phyloP scores from a whole-genome alignment of 1,140 invertebrate species.

The Panagrolaimus sp. region DNA sequence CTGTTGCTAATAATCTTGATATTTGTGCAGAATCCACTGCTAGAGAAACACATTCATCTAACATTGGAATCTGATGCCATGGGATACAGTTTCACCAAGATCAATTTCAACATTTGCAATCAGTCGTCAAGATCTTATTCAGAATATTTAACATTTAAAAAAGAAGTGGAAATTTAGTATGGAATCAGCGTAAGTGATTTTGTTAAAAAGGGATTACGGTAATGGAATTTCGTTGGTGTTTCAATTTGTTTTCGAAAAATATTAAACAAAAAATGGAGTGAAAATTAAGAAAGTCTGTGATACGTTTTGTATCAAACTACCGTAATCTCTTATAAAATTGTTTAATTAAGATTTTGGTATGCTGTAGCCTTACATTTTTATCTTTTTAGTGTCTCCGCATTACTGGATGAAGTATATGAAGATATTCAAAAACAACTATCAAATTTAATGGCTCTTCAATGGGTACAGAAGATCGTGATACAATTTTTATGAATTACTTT shows the following conservation, averaged over 20 bases:
- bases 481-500: constrained; percentile 46
- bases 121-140: constrained; percentile 40
- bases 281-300: too few relatives aligned
- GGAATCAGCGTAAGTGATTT: constrained; percentile 33
- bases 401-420: constrained; percentile 43
- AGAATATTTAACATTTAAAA: constrained; percentile 45
- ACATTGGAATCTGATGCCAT: constrained; percentile 34
- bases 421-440: constrained; percentile 37
- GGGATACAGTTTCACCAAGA: constrained; percentile 16
- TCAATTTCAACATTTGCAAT: constrained; percentile 16
- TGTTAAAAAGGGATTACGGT: not conserved
- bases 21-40: too few relatives aligned
- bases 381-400: constrained; percentile 27
- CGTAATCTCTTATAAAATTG: too few relatives aligned
- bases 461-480: constrained; percentile 30
- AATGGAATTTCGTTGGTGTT: not conserved
- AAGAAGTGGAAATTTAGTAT: constrained; percentile 36
- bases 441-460: constrained; percentile 30
- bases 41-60: constrained; percentile 48
- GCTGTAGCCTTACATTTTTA: too few relatives aligned
- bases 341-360: too few relatives aligned
- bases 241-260: too few relatives aligned
- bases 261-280: too few relatives aligned
- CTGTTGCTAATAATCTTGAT: too few relatives aligned
- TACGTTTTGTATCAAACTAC: too few relatives aligned